Base-by-base conservation (phyloP, 2,888 invertebrate genomes). In the Nymphalis urticae region DNA sequence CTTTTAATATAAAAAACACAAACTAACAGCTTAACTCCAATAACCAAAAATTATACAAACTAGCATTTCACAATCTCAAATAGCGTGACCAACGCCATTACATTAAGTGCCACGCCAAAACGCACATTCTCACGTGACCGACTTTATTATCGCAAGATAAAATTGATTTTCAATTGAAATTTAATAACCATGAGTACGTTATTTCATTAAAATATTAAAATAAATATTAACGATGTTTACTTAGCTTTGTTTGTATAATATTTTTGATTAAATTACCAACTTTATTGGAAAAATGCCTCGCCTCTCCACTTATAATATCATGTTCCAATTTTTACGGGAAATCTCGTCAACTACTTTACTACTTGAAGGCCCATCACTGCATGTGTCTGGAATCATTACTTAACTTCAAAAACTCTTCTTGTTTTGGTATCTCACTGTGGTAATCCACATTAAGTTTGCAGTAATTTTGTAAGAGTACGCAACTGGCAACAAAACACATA, bases 51-150 rank as follows among this genome's bases (percentile, higher is more conserved):
- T 16, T 56, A 32, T 13, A 56, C 13, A 51, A 51, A 51, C 19
- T 50, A 19, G 9, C 9, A 32, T 56, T 27, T 56, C n/a, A 17
- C 27, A 64, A 61, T 54, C 48, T 24, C 19, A 56, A 69, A 50
- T 71, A 66, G 66, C 62, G 65, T 64, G 69, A 36, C 32, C 27
- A 48, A 56, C 13, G 21, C 58, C 42, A 73, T 73, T 72, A 72
- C 58, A 64, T 53, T 64, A 70, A 70, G 48, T 64, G 64, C 54
- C 48, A 48, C 70, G 64, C 24, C 42, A 54, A 50, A 70, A 53
- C 69, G 32, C 48, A 53, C 48, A 62, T 54, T 66, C 48, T 42
- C 63, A 48, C 42, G 13, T 27, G 53, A n/a, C 36, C 27, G 51
- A 36, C 7, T 60, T 68, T 66, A 62, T 69, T 66, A 66, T 60